Conservation (phyloP, 2,888 invertebrate genomes). For the Peribatodes rhomboidaria region DNA sequence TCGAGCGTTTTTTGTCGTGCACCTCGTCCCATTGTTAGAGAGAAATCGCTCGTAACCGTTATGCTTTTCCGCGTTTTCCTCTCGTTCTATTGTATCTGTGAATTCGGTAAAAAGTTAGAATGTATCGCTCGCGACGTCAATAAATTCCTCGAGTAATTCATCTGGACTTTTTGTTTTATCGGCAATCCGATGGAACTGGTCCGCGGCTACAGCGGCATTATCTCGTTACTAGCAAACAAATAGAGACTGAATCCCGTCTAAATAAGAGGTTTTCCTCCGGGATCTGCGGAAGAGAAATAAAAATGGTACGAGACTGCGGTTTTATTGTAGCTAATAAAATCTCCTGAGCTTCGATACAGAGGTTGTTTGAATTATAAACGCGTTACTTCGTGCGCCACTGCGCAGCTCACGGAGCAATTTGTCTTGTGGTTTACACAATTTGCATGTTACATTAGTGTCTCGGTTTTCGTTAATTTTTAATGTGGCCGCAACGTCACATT, state of each 20-base stretch:
- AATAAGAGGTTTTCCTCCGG: slow-evolving; percentile 55
- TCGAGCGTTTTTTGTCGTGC: slow-evolving; percentile 58
- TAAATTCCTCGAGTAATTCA: slow-evolving; percentile 39
- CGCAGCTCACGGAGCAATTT: slow-evolving; percentile 57
- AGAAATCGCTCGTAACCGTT: slow-evolving; percentile 77
- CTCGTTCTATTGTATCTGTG: slow-evolving; percentile 52
- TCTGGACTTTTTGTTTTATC: slow-evolving; percentile 35
- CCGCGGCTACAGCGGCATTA: slow-evolving; percentile 50
- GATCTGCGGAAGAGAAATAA: slow-evolving; percentile 52
- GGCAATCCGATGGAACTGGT: slow-evolving; percentile 46
- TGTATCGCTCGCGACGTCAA: slow-evolving; percentile 32
- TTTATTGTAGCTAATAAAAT: slow-evolving; percentile 69
- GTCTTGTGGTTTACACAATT: slow-evolving; percentile 62
- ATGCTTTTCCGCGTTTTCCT: slow-evolving; percentile 71
- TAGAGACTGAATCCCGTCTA: slow-evolving; percentile 58
- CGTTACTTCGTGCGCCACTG: slow-evolving; percentile 43
- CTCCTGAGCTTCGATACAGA: slow-evolving; percentile 58
- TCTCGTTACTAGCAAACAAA: slow-evolving; percentile 62
- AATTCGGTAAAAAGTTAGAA: slow-evolving; percentile 42
- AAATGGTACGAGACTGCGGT: slow-evolving; percentile 56
- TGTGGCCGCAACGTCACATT: slow-evolving; percentile 46
- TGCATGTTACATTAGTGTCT: slow-evolving; percentile 60
- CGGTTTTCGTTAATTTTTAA: slow-evolving; percentile 55
- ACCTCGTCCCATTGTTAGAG: slow-evolving; percentile 68
- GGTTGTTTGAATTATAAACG: slow-evolving; percentile 62